Evolutionary conservation across 2,797 vertebrate genomes (phyloP).

Genomic region (Parambassis ranga): DNA sequence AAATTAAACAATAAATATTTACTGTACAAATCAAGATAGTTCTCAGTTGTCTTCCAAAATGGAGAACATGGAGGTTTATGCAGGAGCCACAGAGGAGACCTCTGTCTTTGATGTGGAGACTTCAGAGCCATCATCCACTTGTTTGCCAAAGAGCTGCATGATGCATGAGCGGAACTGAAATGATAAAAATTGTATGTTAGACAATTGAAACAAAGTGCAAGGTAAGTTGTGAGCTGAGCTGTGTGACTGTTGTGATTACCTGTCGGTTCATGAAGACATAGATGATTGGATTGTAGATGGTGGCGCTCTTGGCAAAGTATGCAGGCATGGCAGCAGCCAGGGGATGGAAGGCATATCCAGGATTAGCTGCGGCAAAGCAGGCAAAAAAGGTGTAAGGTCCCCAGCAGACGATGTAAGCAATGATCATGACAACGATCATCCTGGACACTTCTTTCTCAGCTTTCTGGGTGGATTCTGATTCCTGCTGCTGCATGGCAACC

Average conservation of each 20-base stretch:
- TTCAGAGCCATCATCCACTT: slow-evolving; percentile 87
- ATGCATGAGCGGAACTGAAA: slow-evolving; percentile 88
- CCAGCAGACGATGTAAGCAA: slow-evolving; percentile 85
- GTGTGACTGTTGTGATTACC: slow-evolving; percentile 62
- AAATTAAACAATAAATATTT: slow-evolving; percentile 48
- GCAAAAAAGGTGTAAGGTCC: slow-evolving; percentile 87
- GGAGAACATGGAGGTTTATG: slow-evolving; percentile 67
- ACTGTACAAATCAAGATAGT: slow-evolving; percentile 56
- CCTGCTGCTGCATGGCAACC: slow-evolving; percentile 90
- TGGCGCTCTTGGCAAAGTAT: slow-evolving; percentile 92
- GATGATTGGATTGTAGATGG: slow-evolving; percentile 91
- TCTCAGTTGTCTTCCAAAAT: slow-evolving; percentile 8
- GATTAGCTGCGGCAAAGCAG: slow-evolving; percentile 85
- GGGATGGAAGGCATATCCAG: slow-evolving; percentile 89
- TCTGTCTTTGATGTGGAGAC: slow-evolving; percentile 87
- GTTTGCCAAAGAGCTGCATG: slow-evolving; percentile 88
- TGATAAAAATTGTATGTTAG: neutral
- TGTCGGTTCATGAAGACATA: slow-evolving; percentile 93
- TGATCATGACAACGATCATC: slow-evolving; percentile 89
- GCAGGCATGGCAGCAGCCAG: slow-evolving; percentile 85
- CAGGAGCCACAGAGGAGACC: slow-evolving; percentile 87
- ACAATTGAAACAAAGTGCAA: neutral
- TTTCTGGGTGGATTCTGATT: slow-evolving; percentile 91
- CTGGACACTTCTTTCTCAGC: slow-evolving; percentile 89
- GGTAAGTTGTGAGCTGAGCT: neutral